Evolutionary conservation across 2,888 invertebrate species (phyloP).

Genomic region (Cerceris ruficornis): DNA sequence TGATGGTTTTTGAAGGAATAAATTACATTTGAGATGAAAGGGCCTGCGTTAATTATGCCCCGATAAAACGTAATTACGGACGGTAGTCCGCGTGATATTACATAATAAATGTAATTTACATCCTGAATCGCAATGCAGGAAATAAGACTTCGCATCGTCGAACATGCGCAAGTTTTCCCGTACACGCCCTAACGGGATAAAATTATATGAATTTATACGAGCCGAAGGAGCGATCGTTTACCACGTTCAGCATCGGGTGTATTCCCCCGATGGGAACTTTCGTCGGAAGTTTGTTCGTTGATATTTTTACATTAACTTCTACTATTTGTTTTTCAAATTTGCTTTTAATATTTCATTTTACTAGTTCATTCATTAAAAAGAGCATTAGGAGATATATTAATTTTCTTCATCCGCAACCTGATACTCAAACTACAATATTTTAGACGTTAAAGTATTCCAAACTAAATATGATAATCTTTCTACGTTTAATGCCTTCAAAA

Average conservation of each 20-base stretch:
- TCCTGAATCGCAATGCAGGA: slow-evolving; percentile 1
- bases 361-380: no score
- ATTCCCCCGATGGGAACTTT: slow-evolving; percentile 22
- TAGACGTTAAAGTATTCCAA: no score
- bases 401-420: no score
- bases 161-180: slow-evolving; percentile 3
- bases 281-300: slow-evolving; percentile 6
- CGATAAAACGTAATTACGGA: neutral
- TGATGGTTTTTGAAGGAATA: no score
- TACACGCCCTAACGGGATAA: slow-evolving; percentile 11
- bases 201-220: slow-evolving; percentile 42
- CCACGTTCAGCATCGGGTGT: slow-evolving; percentile 11
- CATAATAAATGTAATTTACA: neutral
- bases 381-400: no score
- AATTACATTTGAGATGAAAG: no score
- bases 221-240: slow-evolving; percentile 7
- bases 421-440: no score
- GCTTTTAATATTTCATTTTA: neutral
- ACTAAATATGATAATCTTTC: no score
- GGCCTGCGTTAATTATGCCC: neutral
- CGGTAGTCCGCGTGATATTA: neutral
- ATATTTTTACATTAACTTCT: slow-evolving; percentile 16
- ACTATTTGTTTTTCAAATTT: neutral
- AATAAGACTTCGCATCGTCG: slow-evolving; percentile 11
- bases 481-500: no score